These are phyloP conservation scores for Carposina sasakii DNA, from an alignment of 1,140 invertebrate genomes.

Conservation along the genomic window DNA sequence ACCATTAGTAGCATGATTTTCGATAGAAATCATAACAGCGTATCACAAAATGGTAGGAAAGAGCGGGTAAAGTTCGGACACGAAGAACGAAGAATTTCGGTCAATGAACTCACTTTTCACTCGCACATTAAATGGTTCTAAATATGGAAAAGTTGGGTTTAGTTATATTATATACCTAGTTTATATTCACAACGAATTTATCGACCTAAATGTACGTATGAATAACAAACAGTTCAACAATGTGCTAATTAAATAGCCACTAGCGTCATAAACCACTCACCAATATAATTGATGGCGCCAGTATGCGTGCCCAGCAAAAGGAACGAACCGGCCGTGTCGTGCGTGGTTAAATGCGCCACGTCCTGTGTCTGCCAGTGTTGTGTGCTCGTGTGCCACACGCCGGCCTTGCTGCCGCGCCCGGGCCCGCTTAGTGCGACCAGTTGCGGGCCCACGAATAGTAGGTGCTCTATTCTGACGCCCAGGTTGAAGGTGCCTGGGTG, in stretches of 20 bases:
- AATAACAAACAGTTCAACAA: no score
- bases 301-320: conserved; percentile 95
- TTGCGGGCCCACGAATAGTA: conserved; percentile 98
- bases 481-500: conserved; percentile 89
- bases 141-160: no score
- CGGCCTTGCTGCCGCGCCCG: conserved; percentile 88
- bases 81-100: no score
- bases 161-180: no score
- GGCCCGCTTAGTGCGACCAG: conserved; percentile 89
- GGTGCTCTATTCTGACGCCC: conserved; percentile 92
- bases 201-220: no score
- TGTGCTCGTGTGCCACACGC: conserved; percentile 98
- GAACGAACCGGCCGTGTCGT: conserved; percentile 97
- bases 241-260: conserved; percentile 6
- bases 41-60: no score
- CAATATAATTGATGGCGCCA: conserved; percentile 98
- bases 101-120: no score
- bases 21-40: no score
- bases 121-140: no score
- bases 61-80: no score
- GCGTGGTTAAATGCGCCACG: conserved; percentile 94
- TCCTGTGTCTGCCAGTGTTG: conserved; percentile 99
- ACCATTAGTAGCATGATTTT: no score
- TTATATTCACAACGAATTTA: no score
- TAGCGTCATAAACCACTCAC: conserved; percentile 67